These are phyloP conservation scores for Rhynchotus rufescens DNA, from an alignment of 2,797 vertebrate genomes.

Conservation along the genomic window DNA sequence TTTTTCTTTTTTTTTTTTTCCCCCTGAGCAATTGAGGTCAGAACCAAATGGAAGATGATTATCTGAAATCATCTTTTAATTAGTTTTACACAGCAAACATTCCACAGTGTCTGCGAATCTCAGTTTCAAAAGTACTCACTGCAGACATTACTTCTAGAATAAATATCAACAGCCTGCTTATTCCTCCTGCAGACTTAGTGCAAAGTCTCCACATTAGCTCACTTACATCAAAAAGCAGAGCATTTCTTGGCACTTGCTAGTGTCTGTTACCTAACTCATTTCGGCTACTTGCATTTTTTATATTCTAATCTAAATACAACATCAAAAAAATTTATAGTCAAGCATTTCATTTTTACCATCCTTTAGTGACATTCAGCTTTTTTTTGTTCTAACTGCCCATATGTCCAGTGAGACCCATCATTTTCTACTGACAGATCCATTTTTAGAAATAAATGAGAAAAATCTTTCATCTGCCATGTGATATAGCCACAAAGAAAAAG, in stretches of 20 bases:
- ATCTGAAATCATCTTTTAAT: constrained; percentile 37
- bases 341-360: constrained; percentile 41
- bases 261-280: constrained; percentile 3
- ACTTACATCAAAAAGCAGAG: not conserved
- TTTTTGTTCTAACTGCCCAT: constrained; percentile 35
- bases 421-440: constrained; percentile 21
- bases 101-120: not conserved
- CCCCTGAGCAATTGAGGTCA: not conserved
- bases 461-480: not conserved
- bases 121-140: not conserved
- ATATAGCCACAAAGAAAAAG: not conserved
- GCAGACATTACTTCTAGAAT: not conserved
- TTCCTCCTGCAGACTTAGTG: not conserved
- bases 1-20: not conserved
- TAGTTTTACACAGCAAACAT: not conserved
- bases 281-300: not conserved
- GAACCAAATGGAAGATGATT: constrained; percentile 14
- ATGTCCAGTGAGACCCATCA: constrained; percentile 44
- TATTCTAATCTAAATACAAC: constrained; percentile 39
- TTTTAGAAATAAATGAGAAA: constrained; percentile 46
- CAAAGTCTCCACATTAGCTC: not conserved
- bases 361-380: constrained; percentile 17
- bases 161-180: not conserved
- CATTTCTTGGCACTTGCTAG: not conserved
- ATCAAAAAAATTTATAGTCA: constrained; percentile 11